Evolutionary conservation across 2,113 vertebrate species (phyloP).

Genomic region (Vicugna pacos): DNA sequence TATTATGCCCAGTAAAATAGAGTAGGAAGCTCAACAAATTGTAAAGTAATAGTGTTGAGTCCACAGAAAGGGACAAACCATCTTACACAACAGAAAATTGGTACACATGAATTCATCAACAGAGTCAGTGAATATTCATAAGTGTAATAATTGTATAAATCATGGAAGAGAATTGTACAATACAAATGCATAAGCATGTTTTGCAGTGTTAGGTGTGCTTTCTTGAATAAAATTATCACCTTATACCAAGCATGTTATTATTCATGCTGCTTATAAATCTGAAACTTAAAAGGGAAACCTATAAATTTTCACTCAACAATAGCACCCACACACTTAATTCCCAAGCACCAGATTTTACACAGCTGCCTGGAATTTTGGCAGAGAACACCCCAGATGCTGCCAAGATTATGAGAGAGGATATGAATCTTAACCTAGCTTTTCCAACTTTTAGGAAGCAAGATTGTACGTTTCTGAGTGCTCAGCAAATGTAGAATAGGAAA

Average conservation of each 20-base stretch:
- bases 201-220: background rate
- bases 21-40: background rate
- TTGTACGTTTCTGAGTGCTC: background rate
- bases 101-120: background rate
- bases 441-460: background rate
- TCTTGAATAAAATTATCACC: conserved; percentile 49
- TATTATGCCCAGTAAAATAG: background rate
- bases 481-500: background rate
- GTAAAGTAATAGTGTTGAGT: background rate
- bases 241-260: background rate
- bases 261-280: conserved; percentile 53
- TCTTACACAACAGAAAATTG: background rate
- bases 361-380: conserved; percentile 46
- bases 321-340: background rate
- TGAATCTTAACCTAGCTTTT: background rate
- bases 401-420: conserved; percentile 48
- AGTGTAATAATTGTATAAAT: background rate
- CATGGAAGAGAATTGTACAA: background rate
- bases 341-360: conserved; percentile 52
- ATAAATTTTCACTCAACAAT: conserved; percentile 62
- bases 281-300: conserved; percentile 60
- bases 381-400: background rate
- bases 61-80: background rate
- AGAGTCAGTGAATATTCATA: background rate
- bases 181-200: background rate